A percentile compares a stretch with the other conserved stretches of the same genome.
These are phyloP conservation scores for Prosapia bicincta DNA, from an alignment of 2,888 invertebrate genomes.

Conservation along the genomic window DNA sequence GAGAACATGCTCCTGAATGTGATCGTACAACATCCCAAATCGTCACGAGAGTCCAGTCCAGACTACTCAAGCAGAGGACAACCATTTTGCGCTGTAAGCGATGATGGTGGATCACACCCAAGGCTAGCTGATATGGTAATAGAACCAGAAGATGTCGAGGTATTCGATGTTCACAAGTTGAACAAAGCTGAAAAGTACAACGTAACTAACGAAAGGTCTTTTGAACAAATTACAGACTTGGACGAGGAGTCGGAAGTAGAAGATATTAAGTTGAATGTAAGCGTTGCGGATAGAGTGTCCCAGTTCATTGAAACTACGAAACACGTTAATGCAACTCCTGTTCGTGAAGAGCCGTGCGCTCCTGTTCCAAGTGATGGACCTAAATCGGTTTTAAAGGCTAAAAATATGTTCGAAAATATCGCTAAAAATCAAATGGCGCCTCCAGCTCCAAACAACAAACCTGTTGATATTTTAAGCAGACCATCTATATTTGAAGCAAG, in stretches of 20 bases:
- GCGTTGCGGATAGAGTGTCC: slow-evolving; percentile 57
- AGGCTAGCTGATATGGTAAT: slow-evolving; percentile 70
- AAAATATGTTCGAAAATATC: slow-evolving; percentile 66
- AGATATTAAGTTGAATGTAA: slow-evolving; percentile 42
- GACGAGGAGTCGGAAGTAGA: slow-evolving; percentile 37
- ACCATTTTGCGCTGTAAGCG: slow-evolving; percentile 55
- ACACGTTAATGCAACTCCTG: slow-evolving; percentile 38
- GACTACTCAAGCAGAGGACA: slow-evolving; percentile 63
- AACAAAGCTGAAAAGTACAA: slow-evolving; percentile 6
- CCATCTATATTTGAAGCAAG: slow-evolving; percentile 51
- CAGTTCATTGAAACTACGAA: slow-evolving; percentile 51
- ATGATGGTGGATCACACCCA: slow-evolving; percentile 52
- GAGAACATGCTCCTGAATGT: slow-evolving; percentile 37
- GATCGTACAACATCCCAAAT: slow-evolving; percentile 51
- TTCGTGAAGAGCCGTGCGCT: slow-evolving; percentile 25
- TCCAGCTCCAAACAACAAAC: slow-evolving; percentile 28
- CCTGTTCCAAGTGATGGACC: slow-evolving; percentile 25
- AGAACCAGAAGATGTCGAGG: slow-evolving; percentile 64
- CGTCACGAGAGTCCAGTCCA: slow-evolving; percentile 71
- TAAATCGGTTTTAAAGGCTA: slow-evolving; percentile 50
- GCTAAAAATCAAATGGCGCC: slow-evolving; percentile 43
- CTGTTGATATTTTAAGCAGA: slow-evolving; percentile 50
- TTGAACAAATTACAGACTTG: slow-evolving; percentile 40
- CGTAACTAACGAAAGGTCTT: background rate
- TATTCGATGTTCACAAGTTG: slow-evolving; percentile 28